These are phyloP conservation scores for Hermetia illucens DNA, from an alignment of 1,140 invertebrate species.

Conservation along the genomic window DNA sequence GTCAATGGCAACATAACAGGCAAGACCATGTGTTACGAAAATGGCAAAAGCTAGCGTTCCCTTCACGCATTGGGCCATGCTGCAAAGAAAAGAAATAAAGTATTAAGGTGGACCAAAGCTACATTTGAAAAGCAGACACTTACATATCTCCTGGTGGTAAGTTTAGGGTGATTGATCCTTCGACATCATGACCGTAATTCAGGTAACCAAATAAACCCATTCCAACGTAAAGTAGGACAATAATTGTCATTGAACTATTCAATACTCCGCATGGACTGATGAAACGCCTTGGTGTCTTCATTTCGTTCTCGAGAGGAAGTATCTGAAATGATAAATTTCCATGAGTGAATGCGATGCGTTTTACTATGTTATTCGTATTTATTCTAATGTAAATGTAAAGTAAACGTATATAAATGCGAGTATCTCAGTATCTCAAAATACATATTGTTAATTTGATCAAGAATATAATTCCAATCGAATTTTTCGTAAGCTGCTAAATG, in stretches of 20 bases:
- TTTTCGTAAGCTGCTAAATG: too few relatives aligned
- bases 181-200: slow-evolving; percentile 43
- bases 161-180: slow-evolving; percentile 52
- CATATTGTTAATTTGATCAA: too few relatives aligned
- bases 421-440: too few relatives aligned
- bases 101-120: too few relatives aligned
- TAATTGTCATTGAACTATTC: slow-evolving; percentile 55
- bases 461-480: too few relatives aligned
- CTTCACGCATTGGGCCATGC: slow-evolving; percentile 52
- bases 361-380: too few relatives aligned
- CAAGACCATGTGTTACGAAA: slow-evolving; percentile 65
- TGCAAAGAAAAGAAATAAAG: slow-evolving; percentile 21
- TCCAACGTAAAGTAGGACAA: slow-evolving; percentile 48
- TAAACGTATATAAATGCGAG: too few relatives aligned
- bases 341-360: too few relatives aligned
- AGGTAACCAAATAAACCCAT: slow-evolving; percentile 68
- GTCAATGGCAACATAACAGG: slow-evolving; percentile 76
- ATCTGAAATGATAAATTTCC: slow-evolving; percentile 37
- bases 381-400: too few relatives aligned
- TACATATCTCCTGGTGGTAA: slow-evolving; percentile 39
- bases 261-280: slow-evolving; percentile 50
- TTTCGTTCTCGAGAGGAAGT: slow-evolving; percentile 68
- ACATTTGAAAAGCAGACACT: slow-evolving; percentile 17
- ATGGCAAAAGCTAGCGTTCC: slow-evolving; percentile 62
- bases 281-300: slow-evolving; percentile 59